These are phyloP conservation scores for Drosophila athabasca DNA, from an alignment of 1,140 invertebrate species.

Conservation along the genomic window DNA sequence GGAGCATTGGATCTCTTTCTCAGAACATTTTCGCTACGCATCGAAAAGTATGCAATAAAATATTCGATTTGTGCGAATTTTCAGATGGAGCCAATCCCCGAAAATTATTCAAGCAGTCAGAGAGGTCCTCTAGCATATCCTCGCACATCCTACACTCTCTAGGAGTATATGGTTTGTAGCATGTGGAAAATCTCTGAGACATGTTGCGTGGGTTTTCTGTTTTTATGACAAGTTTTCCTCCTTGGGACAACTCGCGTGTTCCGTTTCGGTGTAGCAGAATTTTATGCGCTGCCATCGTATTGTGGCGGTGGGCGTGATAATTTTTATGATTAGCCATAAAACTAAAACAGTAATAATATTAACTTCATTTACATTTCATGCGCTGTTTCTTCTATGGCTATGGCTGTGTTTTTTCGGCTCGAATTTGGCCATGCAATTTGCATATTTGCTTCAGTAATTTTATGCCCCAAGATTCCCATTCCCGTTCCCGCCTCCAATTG, in stretches of 20 bases:
- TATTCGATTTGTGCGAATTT: constrained; percentile 38
- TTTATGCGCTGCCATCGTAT: constrained; percentile 52
- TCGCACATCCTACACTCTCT: no score
- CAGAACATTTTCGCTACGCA: constrained; percentile 14
- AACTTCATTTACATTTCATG: constrained; percentile 78
- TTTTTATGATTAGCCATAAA: constrained; percentile 81
- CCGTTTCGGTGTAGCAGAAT: constrained; percentile 31
- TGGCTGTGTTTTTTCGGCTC: constrained; percentile 19
- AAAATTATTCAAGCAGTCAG: no score
- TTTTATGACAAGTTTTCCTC: constrained; percentile 42
- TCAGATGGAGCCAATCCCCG: neutral
- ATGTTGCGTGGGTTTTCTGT: no score
- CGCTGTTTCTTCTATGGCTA: constrained; percentile 15
- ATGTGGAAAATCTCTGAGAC: neutral
- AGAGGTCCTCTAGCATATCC: no score
- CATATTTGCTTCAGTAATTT: constrained; percentile 68
- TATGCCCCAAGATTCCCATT: constrained; percentile 34
- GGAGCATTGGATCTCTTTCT: neutral
- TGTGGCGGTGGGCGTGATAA: constrained; percentile 69
- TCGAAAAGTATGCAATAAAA: constrained; percentile 41
- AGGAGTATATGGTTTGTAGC: no score
- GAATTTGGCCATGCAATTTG: constrained; percentile 46
- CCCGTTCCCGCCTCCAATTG: constrained; percentile 39
- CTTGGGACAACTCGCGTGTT: neutral
- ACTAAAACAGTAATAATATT: constrained; percentile 83